phyloP scores from a whole-genome alignment of 2,888 invertebrate species.

The Hanleya hanleyi region DNA sequence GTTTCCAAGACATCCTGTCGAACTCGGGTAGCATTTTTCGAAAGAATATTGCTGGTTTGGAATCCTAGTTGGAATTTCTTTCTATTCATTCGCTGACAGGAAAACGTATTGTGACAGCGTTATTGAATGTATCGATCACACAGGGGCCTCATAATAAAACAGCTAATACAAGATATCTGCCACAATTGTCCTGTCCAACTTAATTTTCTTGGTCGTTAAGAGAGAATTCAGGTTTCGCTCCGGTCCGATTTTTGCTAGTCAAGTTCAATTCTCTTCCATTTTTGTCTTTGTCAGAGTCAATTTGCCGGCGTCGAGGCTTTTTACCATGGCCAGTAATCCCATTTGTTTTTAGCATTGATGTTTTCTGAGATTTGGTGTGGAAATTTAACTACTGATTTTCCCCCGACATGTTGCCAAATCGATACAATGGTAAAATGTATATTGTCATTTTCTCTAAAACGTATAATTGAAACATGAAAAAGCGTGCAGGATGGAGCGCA shows the following conservation, averaged over 20 bases:
- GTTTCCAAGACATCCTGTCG: no score
- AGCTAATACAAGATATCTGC: background rate
- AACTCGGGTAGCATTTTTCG: no score
- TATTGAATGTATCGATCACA: conserved; percentile 1
- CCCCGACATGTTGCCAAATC: background rate
- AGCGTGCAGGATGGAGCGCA: no score
- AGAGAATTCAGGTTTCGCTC: background rate
- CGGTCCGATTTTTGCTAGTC: background rate
- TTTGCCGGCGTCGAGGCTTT: background rate
- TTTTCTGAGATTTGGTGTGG: background rate
- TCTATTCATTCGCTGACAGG: no score
- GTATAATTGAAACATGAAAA: background rate
- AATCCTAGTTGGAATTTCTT: no score
- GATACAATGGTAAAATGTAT: background rate
- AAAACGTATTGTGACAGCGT: background rate
- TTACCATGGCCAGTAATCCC: background rate
- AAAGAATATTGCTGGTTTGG: no score
- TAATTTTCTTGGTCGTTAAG: background rate
- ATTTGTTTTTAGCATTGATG: background rate
- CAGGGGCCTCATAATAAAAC: background rate
- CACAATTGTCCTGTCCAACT: background rate
- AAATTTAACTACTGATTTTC: background rate
- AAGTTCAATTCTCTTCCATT: background rate
- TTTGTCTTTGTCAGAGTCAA: background rate
- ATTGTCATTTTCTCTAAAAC: background rate